These are phyloP conservation scores for Myotis pilosus DNA, from an alignment of 2,797 vertebrate genomes.

Conservation along the genomic window DNA sequence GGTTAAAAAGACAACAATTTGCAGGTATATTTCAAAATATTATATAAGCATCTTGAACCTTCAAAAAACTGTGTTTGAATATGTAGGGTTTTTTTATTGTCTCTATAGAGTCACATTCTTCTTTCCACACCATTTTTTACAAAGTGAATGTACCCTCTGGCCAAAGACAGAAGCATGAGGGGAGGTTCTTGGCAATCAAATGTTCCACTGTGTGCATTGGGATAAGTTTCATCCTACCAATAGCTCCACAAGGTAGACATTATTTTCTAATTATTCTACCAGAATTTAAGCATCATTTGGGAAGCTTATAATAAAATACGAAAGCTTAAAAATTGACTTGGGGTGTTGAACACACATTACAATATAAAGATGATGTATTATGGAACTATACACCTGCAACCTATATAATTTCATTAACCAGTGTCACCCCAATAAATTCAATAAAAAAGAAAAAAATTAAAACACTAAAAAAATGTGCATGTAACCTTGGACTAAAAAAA, in stretches of 20 bases:
- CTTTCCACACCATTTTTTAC: not conserved
- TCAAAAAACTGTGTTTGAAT: not conserved
- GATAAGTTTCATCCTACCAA: not conserved
- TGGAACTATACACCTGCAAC: not conserved
- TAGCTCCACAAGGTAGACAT: not conserved
- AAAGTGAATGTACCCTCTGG: not conserved
- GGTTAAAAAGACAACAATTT: not conserved
- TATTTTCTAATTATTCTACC: not conserved
- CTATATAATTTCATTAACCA: not conserved
- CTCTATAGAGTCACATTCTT: not conserved
- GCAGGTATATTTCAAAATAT: not conserved
- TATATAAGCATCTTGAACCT: not conserved
- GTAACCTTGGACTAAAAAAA: not conserved
- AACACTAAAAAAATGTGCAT: not conserved
- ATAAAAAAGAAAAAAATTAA: not conserved
- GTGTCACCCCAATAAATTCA: not conserved
- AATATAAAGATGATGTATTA: not conserved
- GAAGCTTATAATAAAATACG: not conserved
- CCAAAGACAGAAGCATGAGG: not conserved
- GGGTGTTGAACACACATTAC: not conserved
- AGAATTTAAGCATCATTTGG: not conserved
- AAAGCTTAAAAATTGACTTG: not conserved
- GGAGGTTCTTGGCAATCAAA: not conserved
- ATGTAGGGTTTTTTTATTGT: not conserved
- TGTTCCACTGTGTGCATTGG: not conserved